phyloP scores from a whole-genome alignment of 2,888 invertebrate species.

The Lasioglossum vierecki region DNA sequence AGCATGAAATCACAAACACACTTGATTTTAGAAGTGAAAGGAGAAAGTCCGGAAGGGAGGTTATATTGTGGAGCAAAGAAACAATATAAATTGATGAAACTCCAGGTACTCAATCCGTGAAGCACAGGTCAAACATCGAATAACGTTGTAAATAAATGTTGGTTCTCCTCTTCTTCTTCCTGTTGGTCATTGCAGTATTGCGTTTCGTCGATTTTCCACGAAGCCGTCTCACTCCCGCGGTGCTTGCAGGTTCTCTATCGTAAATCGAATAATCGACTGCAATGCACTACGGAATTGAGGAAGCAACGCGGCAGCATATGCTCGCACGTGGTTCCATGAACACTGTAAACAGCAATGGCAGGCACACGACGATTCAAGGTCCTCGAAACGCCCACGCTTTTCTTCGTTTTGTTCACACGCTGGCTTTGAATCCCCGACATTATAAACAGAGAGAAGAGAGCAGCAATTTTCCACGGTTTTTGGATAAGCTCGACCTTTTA shows the following conservation, averaged over 20 bases:
- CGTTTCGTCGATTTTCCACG: conserved; percentile 76
- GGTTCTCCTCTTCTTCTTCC: not conserved
- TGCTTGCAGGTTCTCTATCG: conserved; percentile 92
- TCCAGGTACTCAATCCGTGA: not conserved
- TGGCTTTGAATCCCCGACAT: conserved; percentile 53
- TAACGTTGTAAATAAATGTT: not conserved
- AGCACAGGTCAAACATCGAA: not conserved
- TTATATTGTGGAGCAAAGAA: not conserved
- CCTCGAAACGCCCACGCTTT: conserved; percentile 13
- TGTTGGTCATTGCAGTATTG: not conserved
- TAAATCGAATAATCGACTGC: conserved; percentile 90
- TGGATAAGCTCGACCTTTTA: conserved; percentile 45
- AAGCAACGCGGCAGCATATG: conserved; percentile 85
- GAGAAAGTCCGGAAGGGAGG: not conserved
- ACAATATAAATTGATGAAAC: not conserved
- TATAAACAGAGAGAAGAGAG: conserved; percentile 42
- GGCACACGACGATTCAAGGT: not conserved
- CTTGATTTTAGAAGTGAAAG: not conserved
- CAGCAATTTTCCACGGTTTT: conserved; percentile 51
- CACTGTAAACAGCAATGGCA: not conserved
- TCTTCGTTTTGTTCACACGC: conserved; percentile 20
- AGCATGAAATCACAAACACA: not conserved
- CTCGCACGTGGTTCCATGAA: not conserved
- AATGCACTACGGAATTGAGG: conserved; percentile 99
- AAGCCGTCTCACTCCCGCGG: conserved; percentile 95